Base-by-base conservation (phyloP, 2,888 invertebrate species). In the Cacoxenus indagator region DNA sequence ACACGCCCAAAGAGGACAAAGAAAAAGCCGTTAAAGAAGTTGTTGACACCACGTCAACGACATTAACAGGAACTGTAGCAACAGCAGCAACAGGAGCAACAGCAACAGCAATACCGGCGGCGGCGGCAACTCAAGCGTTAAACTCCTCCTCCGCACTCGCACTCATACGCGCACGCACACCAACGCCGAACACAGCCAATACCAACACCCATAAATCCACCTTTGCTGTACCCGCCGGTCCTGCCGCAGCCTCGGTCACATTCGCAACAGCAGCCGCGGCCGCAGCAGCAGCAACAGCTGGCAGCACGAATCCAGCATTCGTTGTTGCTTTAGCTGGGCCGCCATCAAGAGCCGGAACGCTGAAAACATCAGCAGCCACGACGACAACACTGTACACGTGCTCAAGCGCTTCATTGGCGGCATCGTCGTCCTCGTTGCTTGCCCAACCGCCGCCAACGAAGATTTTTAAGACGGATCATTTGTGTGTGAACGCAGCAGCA, bases 381-480 rank as follows among this genome's bases (percentile, higher is more conserved):
- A 51, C 70, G 74, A 70, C 82, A 75, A 72, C 84, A 68, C 73
- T 85, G 71, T 84, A 85, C 72, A 83, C 84, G 75, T 86, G 84
- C 77, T 79, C 85, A 64, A 77, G 76, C 75, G 76, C 85, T 74
- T 83, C 83, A 54, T 71, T 70, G 68, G 67, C 73, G 67, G 74
- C 76, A 64, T 73, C 76, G 67, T 75, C 78, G 69, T 81, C 85
- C 65, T 84, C 85, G 69, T 75, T 86, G 75, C 78, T 85, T 83
- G 84, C 86, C 74, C 85, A 85, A 76, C 85, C 86, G 75, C 85
- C 85, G 76, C 85, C 85, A 78, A 85, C 83, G 65, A 85, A 85
- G 81, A 85, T 85, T 81, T 86, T 85, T 84, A 85, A 85, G 78
- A 86, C 85, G 85, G 85, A 85, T 84, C 85, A 85, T 82, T 75